Base-by-base conservation (phyloP, 2,797 vertebrate genomes). In the Leptoclinus maculatus region DNA sequence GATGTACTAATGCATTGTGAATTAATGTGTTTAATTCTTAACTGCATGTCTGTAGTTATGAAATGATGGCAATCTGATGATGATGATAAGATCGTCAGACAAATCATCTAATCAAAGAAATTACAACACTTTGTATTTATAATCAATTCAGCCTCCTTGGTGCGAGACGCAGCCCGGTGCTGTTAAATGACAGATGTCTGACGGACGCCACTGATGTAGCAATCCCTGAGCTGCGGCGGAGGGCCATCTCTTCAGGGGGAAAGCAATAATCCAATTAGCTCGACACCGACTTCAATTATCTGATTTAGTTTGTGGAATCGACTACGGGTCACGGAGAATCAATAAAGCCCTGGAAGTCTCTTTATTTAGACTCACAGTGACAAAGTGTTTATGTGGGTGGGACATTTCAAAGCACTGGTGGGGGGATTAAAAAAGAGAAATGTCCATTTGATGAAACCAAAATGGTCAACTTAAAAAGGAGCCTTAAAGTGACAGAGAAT, bases 221-320 rank as follows among this genome's bases (percentile, higher is more conserved):
- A 47, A 78, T 89, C 84, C 80, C 63, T 56, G 87, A 71, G 86
- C 90, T 41, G 72, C 63, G 38, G 90, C 29, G 67, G 88, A 89
- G 84, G 86, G 45, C 72, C 78, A 86, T 81, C 79, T 92, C 95
- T 94, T 92, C 87, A 58, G 94, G 95, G 91, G 83, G 87, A 95
- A 95, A 95, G 93, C 94, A 83, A 96, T 95, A 96, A 95, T 96
- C 94, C 94, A 96, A 96, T 96, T 96, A 95, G 93, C 90, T 93
- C 82, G 71, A 95, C 95, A 95, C 87, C 83, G 60, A 94, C 94
- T 95, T 95, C 94, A 95, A 96, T 96, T 96, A 96, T 94, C 94
- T 93, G 95, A 96, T 95, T 96, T 93, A 94, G 92, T 94, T 94
- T 94, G 92, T 87, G 90, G 83, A 90, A 95, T 95, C 83, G 93